Base-by-base conservation (phyloP, 2,797 vertebrate species). In the Luscinia luscinia region DNA sequence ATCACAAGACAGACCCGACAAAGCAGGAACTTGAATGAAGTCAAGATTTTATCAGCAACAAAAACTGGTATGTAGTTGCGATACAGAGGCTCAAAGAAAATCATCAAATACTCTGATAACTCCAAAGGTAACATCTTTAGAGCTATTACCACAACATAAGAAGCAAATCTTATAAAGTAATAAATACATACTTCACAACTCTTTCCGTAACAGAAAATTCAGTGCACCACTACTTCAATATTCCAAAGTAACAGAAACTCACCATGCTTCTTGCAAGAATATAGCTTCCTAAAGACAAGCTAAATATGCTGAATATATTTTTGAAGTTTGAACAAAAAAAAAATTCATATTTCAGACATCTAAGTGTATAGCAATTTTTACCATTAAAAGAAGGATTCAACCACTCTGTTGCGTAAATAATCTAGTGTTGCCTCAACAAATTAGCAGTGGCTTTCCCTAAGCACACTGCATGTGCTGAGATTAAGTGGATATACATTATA, bases 271-370 rank as follows among this genome's bases (percentile, higher is more conserved):
- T 12, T 88, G 43, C 22, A 55, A 64, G 43, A 88, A 90, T 51
- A 85, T 88, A 74, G 43, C 24, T 81, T 84, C 84, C 36, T 67
- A 77, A 87, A 74, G 40, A 75, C 22, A 57, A 93, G 40, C 43
- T 87, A 92, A 95, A 94, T 75, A 87, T 46, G 85, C 10, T 24
- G 15, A 63, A 87, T 38, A 61, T 67, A 85, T 67, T 90, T 95
- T 92, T 73, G 17, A 87, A 76, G 34, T 79, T 69, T 48, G 70
- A 41, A 77, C n/a, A 87, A 80, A 52, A 52, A 55, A 52, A 51
- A 13, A 43, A 21, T 63, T 82, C 27, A 52, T 92, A 38, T 80
- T 93, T 58, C 57, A 74, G 67, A 79, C 8, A 9, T 84, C 76
- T 59, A 89, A 84, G 21, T 40, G 59, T 43, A 73, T 11, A 72